These are phyloP conservation scores for Pocillopora meandrina DNA, from an alignment of 92 coral and sea anemone species.

Conservation along the genomic window DNA sequence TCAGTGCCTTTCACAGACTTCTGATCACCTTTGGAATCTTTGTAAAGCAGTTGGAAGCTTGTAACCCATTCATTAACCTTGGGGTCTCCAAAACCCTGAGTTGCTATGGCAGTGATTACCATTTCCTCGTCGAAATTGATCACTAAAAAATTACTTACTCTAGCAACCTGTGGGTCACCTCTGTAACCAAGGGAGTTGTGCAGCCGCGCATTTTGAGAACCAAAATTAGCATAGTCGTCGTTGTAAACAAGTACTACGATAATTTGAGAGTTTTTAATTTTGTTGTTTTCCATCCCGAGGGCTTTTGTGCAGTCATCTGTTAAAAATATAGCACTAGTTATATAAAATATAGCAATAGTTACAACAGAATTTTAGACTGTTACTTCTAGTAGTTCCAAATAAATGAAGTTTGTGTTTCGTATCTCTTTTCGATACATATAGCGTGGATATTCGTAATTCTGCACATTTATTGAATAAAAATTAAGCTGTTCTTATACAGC, in stretches of 20 bases:
- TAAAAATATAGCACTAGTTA: too few relatives aligned
- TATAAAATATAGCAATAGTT: too few relatives aligned
- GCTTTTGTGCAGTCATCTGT: constrained; percentile 48
- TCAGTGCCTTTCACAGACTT: not conserved
- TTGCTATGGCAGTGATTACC: constrained; percentile 60
- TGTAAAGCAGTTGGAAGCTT: constrained; percentile 12
- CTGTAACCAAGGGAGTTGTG: constrained; percentile 46
- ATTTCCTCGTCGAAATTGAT: constrained; percentile 40
- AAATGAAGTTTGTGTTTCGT: too few relatives aligned
- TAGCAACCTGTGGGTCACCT: constrained; percentile 19
- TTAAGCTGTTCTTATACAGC: too few relatives aligned
- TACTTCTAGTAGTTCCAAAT: not conserved
- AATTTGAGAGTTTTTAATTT: constrained; percentile 39
- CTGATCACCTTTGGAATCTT: not conserved
- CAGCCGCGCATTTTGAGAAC: constrained; percentile 57
- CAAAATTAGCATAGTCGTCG: constrained; percentile 41
- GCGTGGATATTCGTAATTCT: too few relatives aligned
- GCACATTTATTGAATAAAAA: too few relatives aligned
- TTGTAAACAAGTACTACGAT: constrained; percentile 47
- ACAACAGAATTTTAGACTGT: not conserved
- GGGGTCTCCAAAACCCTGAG: constrained; percentile 58
- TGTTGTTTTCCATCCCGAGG: constrained; percentile 51
- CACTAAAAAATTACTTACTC: constrained; percentile 21
- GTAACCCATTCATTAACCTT: constrained; percentile 58
- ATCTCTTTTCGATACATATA: too few relatives aligned